Conservation (phyloP, 2,113 vertebrate genomes). For the Poicephalus meyeri region DNA sequence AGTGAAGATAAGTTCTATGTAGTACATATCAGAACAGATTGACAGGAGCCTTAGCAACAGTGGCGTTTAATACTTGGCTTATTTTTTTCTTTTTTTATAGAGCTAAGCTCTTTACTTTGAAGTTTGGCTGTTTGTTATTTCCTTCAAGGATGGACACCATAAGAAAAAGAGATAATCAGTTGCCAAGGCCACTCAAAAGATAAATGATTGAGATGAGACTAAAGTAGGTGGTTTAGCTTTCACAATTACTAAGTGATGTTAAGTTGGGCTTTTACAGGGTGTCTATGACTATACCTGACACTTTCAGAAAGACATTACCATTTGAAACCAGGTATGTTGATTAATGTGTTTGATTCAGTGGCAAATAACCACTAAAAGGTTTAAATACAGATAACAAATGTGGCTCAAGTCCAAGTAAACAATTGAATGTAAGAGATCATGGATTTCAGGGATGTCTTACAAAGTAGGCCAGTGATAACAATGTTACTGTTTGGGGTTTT, state of each 20-base stretch:
- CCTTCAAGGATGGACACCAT: neutral
- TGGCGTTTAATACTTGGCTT: neutral
- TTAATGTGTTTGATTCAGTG: neutral
- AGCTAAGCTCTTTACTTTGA: neutral
- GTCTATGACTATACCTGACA: neutral
- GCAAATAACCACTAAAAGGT: neutral
- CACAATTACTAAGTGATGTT: neutral
- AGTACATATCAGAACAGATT: neutral
- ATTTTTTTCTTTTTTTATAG: neutral
- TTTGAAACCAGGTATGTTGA: neutral
- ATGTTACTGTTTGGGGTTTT: neutral
- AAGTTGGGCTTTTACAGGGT: fast-evolving
- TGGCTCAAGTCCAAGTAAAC: neutral
- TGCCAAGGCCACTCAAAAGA: neutral
- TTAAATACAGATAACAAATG: neutral
- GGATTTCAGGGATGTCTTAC: neutral
- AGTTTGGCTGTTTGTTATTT: neutral
- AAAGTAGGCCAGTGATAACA: neutral
- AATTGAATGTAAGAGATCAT: neutral
- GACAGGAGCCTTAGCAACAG: neutral
- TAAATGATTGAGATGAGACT: neutral
- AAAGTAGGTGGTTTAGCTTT: neutral
- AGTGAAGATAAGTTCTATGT: neutral
- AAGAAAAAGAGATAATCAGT: neutral
- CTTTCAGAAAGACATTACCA: neutral